Evolutionary conservation across 2,113 vertebrate genomes (phyloP), one percentile per base, ranked within the genome.

Genomic region (Larimichthys polyactis): DNA sequence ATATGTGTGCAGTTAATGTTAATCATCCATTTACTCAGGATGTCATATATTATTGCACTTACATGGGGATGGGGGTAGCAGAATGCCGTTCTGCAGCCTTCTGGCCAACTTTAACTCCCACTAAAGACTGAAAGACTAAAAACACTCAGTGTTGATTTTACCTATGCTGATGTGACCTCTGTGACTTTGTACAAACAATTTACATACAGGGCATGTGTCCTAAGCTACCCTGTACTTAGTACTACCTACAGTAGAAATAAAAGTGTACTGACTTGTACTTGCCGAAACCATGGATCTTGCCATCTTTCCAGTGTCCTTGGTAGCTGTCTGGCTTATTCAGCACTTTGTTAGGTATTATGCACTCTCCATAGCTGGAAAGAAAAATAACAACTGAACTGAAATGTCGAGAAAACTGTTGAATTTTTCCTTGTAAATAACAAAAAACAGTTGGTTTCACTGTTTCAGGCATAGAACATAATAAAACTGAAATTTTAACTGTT

Each of bases 261-360:
- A 5, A 5, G 49, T 11, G 20, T 57, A 87, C 91, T 94, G 92
- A 99, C 98, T 95, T 97, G 90, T 96, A 99, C 27, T 96, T 96
- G 68, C 98, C 98, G 12, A 99, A 97, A 15, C 98, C 97, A 78
- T 97, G 97, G 96, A 99, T 99, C 94, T 96, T 98, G 71, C 97
- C 98, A 58, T 99, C 97, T 86, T 94, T 97, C 98, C 98, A 99
- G 52, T 97, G 95, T 32, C 98, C 98, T 65, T 96, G 95, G 16
- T 98, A 99, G 71, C 91, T 95, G 87, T 99, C 97, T 54, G 95
- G 88, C 88, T 96, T 98, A 87, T 96, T 95, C 62, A 97, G 89
- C 51, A 95, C 84, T 92, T 96, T 97, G 86, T 96, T 96, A 22
- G 97, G 97, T 43, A 97, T 93, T 77, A 94, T 81, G 92, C 95